A percentile compares a stretch with the other conserved stretches of the same genome.
phyloP scores from a whole-genome alignment of 2,888 invertebrate species.

The Diogma glabrata region DNA sequence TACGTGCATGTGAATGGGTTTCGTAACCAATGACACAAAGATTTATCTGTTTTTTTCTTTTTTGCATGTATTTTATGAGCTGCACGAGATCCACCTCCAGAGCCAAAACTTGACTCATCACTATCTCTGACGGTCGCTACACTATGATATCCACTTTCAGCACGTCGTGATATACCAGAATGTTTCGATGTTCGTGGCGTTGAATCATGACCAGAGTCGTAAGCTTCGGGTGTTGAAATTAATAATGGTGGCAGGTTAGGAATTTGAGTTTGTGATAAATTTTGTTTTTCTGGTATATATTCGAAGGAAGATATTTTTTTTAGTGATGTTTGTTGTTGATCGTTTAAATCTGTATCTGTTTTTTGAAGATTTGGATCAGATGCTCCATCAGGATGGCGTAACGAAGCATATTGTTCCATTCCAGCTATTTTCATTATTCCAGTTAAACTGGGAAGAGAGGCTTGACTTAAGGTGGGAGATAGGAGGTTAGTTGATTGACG shows the following conservation, averaged over 20 bases:
- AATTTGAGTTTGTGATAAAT: conserved; percentile 29
- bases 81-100: conserved; percentile 33
- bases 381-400: conserved; percentile 84
- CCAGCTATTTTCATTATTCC: conserved; percentile 49
- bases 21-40: conserved; percentile 62
- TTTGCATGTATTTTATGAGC: conserved; percentile 26
- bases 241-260: conserved; percentile 30
- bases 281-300: conserved; percentile 21
- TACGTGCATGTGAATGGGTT: conserved; percentile 69
- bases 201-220: conserved; percentile 75
- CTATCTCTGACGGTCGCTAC: conserved; percentile 66
- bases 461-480: conserved; percentile 36
- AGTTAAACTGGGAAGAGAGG: conserved; percentile 45
- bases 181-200: conserved; percentile 72
- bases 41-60: conserved; percentile 58
- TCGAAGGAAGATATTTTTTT: conserved; percentile 24
- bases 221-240: conserved; percentile 51
- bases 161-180: conserved; percentile 65
- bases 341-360: conserved; percentile 30
- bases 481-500: conserved; percentile 24
- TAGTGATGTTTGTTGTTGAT: conserved; percentile 29
- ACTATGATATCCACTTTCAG: conserved; percentile 86
- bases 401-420: conserved; percentile 52
- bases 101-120: conserved; percentile 78
- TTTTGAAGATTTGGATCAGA: conserved; percentile 73